Percentiles rank a stretch among this genome's conserved stretches.
These are phyloP conservation scores for Ailurus styani DNA, from an alignment of 2,113 vertebrate species.

Conservation along the genomic window DNA sequence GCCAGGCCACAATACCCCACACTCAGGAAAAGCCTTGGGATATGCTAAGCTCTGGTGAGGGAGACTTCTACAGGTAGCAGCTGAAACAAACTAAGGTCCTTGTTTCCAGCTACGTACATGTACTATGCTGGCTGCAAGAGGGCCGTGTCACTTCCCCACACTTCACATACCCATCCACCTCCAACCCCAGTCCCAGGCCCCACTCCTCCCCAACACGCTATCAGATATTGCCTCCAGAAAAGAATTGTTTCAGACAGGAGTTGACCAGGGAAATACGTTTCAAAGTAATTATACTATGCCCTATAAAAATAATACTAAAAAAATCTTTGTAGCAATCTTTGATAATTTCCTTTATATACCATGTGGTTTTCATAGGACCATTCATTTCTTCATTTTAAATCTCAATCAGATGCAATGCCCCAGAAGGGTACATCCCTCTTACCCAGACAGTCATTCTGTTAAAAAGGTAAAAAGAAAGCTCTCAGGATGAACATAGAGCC, in stretches of 20 bases:
- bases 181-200: background rate
- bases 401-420: background rate
- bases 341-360: background rate
- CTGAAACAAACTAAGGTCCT: background rate
- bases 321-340: background rate
- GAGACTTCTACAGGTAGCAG: background rate
- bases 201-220: background rate
- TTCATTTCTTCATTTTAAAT: slow-evolving; percentile 13
- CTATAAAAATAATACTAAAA: background rate
- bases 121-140: background rate
- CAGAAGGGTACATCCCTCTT: too few relatives aligned
- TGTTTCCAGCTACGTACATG: background rate
- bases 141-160: background rate
- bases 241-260: background rate
- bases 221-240: background rate
- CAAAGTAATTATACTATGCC: background rate
- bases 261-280: slow-evolving; percentile 2
- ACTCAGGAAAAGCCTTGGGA: background rate
- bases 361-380: background rate
- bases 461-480: background rate
- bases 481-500: background rate
- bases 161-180: background rate
- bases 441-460: background rate
- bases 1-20: background rate
- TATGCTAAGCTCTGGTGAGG: background rate